phyloP scores from a whole-genome alignment of 2,797 vertebrate genomes.

The Anguilla obscura region DNA sequence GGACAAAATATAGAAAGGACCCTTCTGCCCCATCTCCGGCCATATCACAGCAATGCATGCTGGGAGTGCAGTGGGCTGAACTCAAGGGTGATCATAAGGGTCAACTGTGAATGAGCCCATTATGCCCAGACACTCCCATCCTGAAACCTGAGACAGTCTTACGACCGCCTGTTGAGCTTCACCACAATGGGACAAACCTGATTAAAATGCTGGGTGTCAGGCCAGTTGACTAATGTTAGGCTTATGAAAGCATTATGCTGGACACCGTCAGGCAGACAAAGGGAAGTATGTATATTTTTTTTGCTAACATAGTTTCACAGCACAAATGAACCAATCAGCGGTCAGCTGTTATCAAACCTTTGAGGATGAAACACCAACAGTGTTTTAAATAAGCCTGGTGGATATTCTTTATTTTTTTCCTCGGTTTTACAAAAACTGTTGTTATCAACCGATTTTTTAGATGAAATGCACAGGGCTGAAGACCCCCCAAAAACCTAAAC shows the following conservation, averaged over 20 bases:
- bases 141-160: background rate
- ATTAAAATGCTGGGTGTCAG: constrained; percentile 5
- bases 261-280: background rate
- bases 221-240: background rate
- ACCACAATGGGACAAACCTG: background rate
- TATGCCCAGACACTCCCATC: background rate
- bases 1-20: background rate
- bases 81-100: background rate
- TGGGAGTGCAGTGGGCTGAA: background rate
- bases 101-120: constrained; percentile 4
- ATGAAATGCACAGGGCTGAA: background rate
- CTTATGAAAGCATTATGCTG: background rate
- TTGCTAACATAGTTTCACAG: too few relatives aligned
- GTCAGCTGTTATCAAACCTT: too few relatives aligned
- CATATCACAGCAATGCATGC: background rate
- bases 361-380: too few relatives aligned
- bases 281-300: background rate
- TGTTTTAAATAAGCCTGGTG: too few relatives aligned
- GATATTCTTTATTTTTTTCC: too few relatives aligned
- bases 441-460: background rate
- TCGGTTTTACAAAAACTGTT: too few relatives aligned
- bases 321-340: too few relatives aligned
- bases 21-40: background rate
- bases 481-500: background rate
- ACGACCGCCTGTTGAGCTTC: background rate